Base-by-base conservation (phyloP, 1,140 invertebrate genomes). In the Neocloeon triangulifer region DNA sequence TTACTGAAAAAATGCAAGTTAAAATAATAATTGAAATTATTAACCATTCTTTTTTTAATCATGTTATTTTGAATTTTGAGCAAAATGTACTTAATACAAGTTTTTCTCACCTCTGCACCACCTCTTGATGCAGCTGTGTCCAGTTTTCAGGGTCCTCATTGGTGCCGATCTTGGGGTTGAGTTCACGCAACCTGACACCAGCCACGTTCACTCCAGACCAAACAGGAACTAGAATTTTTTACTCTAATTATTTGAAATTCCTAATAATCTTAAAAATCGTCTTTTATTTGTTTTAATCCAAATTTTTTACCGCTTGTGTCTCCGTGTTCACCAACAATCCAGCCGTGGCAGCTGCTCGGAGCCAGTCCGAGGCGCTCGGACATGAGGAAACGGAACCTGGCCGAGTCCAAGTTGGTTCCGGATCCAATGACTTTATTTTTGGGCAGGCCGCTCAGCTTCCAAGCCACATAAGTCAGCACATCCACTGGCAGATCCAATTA, bases 171-270 rank as follows among this genome's bases (percentile, higher is more conserved):
- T 61, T 54, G 5, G 72, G 66, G 46, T 85, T 72, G 6, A 88
- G 41, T 41, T 85, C 77, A 33, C 66, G 63, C 17, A 91, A 54
- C 7, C 73, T 64, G 3, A 88, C 79, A 7, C 85, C 84, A 18
- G 81, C 82, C 8, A 92, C 66, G 49, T 89, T 91, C 2, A 89
- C 80, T 10, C 80, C 77, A 7, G 81, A 86, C 85, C 85, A 92
- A 1, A 91, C 78, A 6, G 84, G 77, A 39, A 89, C 84, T 84
- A 45, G 19, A 20, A 23, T 12, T 23, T 23, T 23, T 12, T 8
- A 23, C 22, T 23, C 22, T 8, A 8, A 8, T 23, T 8, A 23
- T 8, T 8, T 8, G 8, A 23, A 23, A 23, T 8, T 23, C 8
- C 8, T 12, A 23, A 12, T 23, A 23, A 8, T 23, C 12, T 23